phyloP scores from a whole-genome alignment of 2,113 vertebrate genomes.

The Dryoscopus gambensis region DNA sequence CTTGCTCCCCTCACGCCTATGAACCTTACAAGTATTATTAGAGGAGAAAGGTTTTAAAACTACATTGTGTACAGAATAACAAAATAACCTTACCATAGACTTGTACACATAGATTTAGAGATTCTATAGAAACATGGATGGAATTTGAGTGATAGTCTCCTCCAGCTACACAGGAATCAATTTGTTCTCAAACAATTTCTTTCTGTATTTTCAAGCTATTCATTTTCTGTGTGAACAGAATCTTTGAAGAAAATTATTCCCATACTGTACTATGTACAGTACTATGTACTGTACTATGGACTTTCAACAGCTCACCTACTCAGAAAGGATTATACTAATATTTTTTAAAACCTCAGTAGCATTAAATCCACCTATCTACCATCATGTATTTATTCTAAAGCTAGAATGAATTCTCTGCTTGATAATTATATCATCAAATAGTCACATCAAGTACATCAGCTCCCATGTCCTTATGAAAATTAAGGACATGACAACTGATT shows the following conservation, averaged over 20 bases:
- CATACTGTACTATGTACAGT: not conserved
- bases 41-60: not conserved
- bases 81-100: not conserved
- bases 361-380: not conserved
- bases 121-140: not conserved
- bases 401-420: not conserved
- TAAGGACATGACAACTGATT: not conserved
- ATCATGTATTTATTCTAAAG: not conserved
- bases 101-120: not conserved
- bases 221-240: not conserved
- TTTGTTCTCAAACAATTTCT: not conserved
- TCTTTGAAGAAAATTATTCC: not conserved
- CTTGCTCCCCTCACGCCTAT: too few relatives aligned
- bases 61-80: not conserved
- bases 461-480: not conserved
- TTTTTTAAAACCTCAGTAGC: not conserved
- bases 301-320: not conserved
- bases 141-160: not conserved
- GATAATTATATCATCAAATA: slow-evolving; percentile 15
- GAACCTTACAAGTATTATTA: not conserved
- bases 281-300: not conserved
- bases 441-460: not conserved
- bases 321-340: not conserved
- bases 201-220: not conserved
- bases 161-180: not conserved